Evolutionary conservation across 2,888 invertebrate species (phyloP), one percentile per base, ranked within the genome.

Genomic region (Dyspetes luteomarginatus): DNA sequence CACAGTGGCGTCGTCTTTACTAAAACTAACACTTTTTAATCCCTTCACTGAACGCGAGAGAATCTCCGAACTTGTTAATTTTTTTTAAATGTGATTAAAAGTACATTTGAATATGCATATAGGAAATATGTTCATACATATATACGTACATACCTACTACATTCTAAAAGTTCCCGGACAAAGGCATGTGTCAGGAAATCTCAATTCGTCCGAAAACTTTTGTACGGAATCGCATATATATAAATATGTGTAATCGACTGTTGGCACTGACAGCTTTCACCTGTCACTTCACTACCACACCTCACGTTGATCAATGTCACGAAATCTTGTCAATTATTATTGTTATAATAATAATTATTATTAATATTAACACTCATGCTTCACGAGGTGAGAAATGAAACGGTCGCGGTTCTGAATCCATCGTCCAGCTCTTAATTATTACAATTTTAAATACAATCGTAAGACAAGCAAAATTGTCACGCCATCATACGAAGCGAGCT

Each of bases 1-100:
- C 87, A 85, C 84, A 71, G 73, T 74, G 78, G 80, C 78, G 76
- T 79, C 75, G 74, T 82, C 65, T 60, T n/a, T n/a, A n/a, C n/a
- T 68, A 69, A 76, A 48, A 71, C 79, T 77, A 77, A 69, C 62
- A 65, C 60, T 71, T 50, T 28, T 45, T 30, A 81, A 83, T 81
- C 78, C 78, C 75, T 78, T 75, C 83, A 83, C 80, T 64, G 24
- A 45, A 64, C 64, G 83, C 75, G 81, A 81, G 83, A 81, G 76
- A 81, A 83, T 83, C 78, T 72, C 78, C 41, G 50, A 69, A 50
- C 17, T 28, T 19, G n/a, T 45, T 41, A 3, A 26, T 12, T 55
- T 41, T 15, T 17, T 28, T 28, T 5, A 48, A 43, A 65, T 64
- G 28, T 30, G 9, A 45, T 74, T 55, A 4, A 17, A 22, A 28